Percentiles rank a stretch among this genome's conserved stretches.
phyloP scores from a whole-genome alignment of 2,113 vertebrate genomes.

The Dasyornis broadbenti region DNA sequence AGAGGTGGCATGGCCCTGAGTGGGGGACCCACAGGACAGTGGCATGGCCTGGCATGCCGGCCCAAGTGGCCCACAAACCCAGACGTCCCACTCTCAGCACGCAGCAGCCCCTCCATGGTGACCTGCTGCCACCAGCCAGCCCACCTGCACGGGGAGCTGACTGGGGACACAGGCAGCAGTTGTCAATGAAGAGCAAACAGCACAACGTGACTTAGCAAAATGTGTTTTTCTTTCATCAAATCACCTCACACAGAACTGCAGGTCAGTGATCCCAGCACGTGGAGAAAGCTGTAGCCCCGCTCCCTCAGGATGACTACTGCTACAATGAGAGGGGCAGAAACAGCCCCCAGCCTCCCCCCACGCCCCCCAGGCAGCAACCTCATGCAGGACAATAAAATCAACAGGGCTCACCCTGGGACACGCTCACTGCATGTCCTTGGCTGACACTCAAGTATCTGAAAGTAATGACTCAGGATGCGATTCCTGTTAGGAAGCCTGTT shows the following conservation, averaged over 20 bases:
- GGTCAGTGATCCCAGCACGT: neutral
- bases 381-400: neutral
- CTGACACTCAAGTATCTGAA: neutral
- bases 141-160: neutral
- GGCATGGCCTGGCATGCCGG: neutral
- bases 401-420: neutral
- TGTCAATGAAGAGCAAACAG: neutral
- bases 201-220: neutral
- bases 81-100: neutral
- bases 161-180: fast-evolving
- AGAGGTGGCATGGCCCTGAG: neutral
- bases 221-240: neutral
- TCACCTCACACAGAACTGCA: neutral
- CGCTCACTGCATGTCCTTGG: neutral
- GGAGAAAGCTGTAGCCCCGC: neutral
- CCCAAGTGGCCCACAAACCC: neutral
- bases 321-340: neutral
- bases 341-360: neutral
- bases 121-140: neutral
- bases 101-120: neutral
- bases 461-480: conserved; percentile 7
- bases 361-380: neutral
- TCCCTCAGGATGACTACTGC: neutral
- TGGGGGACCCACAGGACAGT: fast-evolving
- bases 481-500: conserved; percentile 11